phyloP scores from a whole-genome alignment of 2,113 vertebrate genomes.

The Lophotis ruficrista region DNA sequence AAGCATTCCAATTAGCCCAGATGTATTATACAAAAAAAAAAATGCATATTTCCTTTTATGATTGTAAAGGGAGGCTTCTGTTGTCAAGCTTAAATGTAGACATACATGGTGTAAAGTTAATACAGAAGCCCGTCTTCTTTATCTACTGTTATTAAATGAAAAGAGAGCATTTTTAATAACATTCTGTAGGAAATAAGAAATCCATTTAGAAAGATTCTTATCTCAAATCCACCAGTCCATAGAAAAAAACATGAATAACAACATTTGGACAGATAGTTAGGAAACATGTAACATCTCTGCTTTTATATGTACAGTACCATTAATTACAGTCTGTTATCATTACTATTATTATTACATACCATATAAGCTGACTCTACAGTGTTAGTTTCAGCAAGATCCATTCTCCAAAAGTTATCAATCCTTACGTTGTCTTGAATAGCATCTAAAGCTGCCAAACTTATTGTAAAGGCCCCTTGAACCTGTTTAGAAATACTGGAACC shows the following conservation, averaged over 20 bases:
- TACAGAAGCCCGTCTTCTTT: background rate
- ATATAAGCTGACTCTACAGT: background rate
- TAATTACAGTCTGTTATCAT: background rate
- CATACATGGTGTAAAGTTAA: background rate
- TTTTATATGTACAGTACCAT: background rate
- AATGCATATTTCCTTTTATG: background rate
- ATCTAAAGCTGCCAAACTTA: background rate
- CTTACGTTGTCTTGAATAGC: background rate
- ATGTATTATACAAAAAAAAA: background rate
- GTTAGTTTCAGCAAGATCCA: background rate
- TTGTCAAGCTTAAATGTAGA: background rate
- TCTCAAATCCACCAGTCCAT: background rate
- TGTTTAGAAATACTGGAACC: background rate
- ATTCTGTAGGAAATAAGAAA: background rate
- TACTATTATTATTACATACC: background rate
- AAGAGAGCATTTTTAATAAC: background rate
- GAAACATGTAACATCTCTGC: background rate
- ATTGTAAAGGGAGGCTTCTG: background rate
- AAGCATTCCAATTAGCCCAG: background rate
- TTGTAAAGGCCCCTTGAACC: background rate
- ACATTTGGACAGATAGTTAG: background rate
- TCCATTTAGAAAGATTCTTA: background rate
- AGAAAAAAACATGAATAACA: background rate
- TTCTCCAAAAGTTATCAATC: background rate
- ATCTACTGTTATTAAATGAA: background rate